phyloP scores from a whole-genome alignment of 1,140 invertebrate genomes.

The Meloidogyne hapla region DNA sequence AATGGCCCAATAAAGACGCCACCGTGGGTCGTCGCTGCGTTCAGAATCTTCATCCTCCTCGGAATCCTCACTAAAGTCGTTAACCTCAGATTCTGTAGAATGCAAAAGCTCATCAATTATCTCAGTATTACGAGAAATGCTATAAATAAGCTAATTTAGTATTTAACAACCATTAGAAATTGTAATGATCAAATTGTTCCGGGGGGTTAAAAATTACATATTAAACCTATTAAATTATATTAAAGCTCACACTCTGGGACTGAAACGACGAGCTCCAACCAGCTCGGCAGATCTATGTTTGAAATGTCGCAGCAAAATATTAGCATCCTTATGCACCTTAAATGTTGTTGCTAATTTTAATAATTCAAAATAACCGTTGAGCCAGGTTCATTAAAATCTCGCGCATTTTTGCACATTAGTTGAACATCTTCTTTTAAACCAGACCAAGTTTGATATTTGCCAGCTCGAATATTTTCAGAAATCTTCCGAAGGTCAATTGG shows the following conservation, averaged over 20 bases:
- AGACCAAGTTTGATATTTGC: constrained; percentile 75
- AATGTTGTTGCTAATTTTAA: background rate
- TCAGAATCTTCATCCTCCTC: constrained; percentile 64
- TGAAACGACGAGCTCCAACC: constrained; percentile 27
- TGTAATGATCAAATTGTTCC: no score
- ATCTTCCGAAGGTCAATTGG: constrained; percentile 97
- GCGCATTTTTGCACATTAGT: constrained; percentile 90
- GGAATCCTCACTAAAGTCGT: constrained; percentile 63
- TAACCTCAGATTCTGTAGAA: constrained; percentile 69
- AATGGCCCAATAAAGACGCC: constrained; percentile 78
- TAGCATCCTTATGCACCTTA: background rate
- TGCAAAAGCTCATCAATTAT: constrained; percentile 70
- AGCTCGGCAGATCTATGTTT: constrained; percentile 16
- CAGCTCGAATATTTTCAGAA: constrained; percentile 78
- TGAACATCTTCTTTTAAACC: constrained; percentile 87
- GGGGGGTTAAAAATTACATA: no score
- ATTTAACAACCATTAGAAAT: no score
- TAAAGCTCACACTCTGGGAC: constrained; percentile 35
- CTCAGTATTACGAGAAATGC: constrained; percentile 59
- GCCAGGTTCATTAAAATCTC: constrained; percentile 90
- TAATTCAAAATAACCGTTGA: constrained; percentile 85
- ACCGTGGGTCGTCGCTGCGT: constrained; percentile 73
- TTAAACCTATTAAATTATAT: constrained; percentile 14
- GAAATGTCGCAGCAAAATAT: constrained; percentile 19
- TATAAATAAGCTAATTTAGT: constrained; percentile 8